Evolutionary conservation across 1,140 invertebrate genomes (phyloP).

Genomic region (Pseudomyrmex cubaensis): DNA sequence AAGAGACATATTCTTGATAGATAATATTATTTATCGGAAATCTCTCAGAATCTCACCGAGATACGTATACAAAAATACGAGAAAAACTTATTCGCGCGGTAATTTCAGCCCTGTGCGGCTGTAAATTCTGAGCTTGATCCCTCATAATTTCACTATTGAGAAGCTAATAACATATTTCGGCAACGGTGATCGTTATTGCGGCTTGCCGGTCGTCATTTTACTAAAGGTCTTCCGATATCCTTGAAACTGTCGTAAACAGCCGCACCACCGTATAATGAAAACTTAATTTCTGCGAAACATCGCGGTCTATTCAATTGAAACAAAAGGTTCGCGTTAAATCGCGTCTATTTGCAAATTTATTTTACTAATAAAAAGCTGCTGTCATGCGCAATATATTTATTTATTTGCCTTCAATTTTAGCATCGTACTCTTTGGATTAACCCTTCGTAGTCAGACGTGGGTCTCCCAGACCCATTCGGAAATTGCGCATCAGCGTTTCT

Average conservation of each 20-base stretch:
- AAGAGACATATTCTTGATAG: neutral
- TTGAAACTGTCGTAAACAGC: constrained; percentile 2
- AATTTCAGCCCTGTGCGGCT: constrained; percentile 28
- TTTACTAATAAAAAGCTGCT: neutral
- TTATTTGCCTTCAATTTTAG: neutral
- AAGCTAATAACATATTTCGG: constrained; percentile 32
- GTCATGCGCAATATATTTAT: neutral
- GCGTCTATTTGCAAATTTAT: neutral
- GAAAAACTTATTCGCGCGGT: neutral
- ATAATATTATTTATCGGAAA: neutral
- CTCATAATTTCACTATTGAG: constrained; percentile 27
- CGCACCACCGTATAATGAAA: neutral
- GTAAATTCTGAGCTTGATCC: constrained; percentile 8
- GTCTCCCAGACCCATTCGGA: no score
- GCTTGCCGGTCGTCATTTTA: constrained; percentile 1
- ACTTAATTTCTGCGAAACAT: neutral
- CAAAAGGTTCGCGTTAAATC: neutral
- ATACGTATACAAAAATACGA: neutral
- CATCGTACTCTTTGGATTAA: no score
- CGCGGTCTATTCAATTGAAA: neutral
- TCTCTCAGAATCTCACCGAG: neutral
- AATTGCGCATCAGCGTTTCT: no score
- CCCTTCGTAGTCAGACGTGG: no score
- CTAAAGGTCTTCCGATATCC: neutral
- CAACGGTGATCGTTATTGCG: constrained; percentile 10